Conservation (phyloP, 92 coral and sea anemone genomes). For the Galaxea fascicularis region DNA sequence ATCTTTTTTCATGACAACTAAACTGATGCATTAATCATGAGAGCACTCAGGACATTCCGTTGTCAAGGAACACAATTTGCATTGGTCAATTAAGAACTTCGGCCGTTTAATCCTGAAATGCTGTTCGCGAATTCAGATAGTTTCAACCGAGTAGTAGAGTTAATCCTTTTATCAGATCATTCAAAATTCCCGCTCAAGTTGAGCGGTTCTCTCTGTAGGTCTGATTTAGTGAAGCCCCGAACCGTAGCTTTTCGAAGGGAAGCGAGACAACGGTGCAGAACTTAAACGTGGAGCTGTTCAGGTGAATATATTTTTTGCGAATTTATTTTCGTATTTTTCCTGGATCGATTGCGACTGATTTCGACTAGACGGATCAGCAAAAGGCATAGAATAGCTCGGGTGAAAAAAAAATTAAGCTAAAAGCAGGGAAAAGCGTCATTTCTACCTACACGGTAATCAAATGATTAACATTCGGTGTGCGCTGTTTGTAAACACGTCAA, state of each 20-base stretch:
- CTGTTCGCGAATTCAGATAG: not conserved
- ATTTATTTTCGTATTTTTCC: not conserved
- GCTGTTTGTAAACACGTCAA: conserved; percentile 32
- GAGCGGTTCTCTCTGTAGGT: not conserved
- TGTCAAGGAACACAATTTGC: conserved; percentile 15
- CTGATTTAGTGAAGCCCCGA: not conserved
- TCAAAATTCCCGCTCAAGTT: not conserved
- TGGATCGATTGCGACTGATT: not conserved
- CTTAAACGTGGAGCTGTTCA: not conserved
- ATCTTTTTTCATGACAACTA: not conserved
- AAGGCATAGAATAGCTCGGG: not conserved
- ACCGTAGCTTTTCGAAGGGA: not conserved
- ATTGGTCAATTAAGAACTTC: not conserved
- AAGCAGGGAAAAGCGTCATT: not conserved
- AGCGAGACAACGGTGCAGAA: not conserved
- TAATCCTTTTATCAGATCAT: not conserved
- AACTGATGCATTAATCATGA: not conserved
- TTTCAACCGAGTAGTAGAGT: not conserved
- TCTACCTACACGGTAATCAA: conserved; percentile 12
- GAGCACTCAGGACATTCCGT: not conserved
- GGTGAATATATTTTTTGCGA: not conserved
- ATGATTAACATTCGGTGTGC: conserved; percentile 15
- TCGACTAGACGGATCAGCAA: not conserved
- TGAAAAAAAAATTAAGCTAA: not conserved
- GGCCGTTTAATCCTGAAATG: not conserved